Evolutionary conservation across 1,140 invertebrate genomes (phyloP).

Genomic region (Drosophila miranda): DNA sequence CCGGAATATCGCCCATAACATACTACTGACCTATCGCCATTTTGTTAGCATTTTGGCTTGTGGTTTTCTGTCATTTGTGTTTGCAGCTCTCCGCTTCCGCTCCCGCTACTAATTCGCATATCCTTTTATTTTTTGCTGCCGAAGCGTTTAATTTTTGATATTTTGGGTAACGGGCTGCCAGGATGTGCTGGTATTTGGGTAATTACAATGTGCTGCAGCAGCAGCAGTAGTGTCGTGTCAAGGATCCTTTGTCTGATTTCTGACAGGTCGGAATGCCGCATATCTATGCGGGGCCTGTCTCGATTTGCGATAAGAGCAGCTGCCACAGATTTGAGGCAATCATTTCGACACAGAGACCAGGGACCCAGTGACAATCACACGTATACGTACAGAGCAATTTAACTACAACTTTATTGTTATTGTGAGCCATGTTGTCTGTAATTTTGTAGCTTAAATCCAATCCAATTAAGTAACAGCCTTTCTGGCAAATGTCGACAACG

Average conservation of each 20-base stretch:
- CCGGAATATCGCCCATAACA: no score
- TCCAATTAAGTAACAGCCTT: constrained; percentile 80
- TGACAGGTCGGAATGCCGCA: constrained; percentile 49
- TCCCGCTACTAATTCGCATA: constrained; percentile 25
- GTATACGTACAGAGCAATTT: constrained; percentile 34
- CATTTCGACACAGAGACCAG: constrained; percentile 48
- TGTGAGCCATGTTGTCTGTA: constrained; percentile 72
- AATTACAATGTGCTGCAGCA: constrained; percentile 61
- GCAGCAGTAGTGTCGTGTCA: background rate
- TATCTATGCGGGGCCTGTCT: constrained; percentile 22
- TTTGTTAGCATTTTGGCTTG: constrained; percentile 1
- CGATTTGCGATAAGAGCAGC: constrained; percentile 53
- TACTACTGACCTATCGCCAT: no score
- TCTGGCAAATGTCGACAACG: constrained; percentile 72
- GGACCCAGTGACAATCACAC: constrained; percentile 25
- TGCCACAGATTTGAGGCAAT: constrained; percentile 59
- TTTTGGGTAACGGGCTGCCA: constrained; percentile 20
- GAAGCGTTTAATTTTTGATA: constrained; percentile 53
- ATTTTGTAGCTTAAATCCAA: constrained; percentile 78
- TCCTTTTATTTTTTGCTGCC: constrained; percentile 32
- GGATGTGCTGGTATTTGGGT: constrained; percentile 51
- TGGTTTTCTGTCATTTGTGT: constrained; percentile 18
- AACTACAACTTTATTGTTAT: constrained; percentile 77
- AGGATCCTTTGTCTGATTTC: constrained; percentile 42
- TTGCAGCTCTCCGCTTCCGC: constrained; percentile 1